These are phyloP conservation scores for Chaunax sp. DNA, from an alignment of 2,797 vertebrate genomes.

Conservation along the genomic window DNA sequence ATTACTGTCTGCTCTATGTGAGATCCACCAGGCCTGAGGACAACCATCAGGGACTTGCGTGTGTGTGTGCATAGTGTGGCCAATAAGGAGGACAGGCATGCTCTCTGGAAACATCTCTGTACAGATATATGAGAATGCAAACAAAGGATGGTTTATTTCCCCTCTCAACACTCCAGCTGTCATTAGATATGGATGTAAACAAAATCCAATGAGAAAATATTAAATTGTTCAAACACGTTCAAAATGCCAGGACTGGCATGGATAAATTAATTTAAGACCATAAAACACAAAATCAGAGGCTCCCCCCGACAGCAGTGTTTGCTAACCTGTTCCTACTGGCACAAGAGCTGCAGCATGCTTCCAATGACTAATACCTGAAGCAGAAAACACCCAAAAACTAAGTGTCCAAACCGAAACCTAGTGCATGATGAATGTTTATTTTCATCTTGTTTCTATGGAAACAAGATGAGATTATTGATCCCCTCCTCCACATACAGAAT, in stretches of 20 bases:
- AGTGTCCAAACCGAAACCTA: slow-evolving; percentile 40
- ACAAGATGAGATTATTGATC: slow-evolving; percentile 26
- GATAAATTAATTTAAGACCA: slow-evolving; percentile 50
- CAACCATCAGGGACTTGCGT: slow-evolving; percentile 69
- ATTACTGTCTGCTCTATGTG: slow-evolving; percentile 76
- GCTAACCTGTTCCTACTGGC: slow-evolving; percentile 47
- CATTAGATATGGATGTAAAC: slow-evolving; percentile 62
- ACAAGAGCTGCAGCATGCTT: slow-evolving; percentile 15
- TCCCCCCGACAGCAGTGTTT: slow-evolving; percentile 26
- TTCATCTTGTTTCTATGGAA: slow-evolving; percentile 31
- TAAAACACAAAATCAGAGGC: slow-evolving; percentile 40
- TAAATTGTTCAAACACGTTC: slow-evolving; percentile 51
- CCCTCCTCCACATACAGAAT: slow-evolving; percentile 12
- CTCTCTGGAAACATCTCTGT: slow-evolving; percentile 57
- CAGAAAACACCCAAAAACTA: slow-evolving; percentile 24
- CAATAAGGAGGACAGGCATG: slow-evolving; percentile 50
- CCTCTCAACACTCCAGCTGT: slow-evolving; percentile 61
- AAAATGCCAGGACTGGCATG: slow-evolving; percentile 36
- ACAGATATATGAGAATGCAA: slow-evolving; percentile 54
- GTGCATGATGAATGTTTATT: slow-evolving; percentile 3
- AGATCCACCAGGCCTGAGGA: slow-evolving; percentile 63
- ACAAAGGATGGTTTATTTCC: slow-evolving; percentile 49
- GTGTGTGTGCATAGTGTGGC: slow-evolving; percentile 52
- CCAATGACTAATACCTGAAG: slow-evolving; percentile 27
- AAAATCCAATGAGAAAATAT: slow-evolving; percentile 37